Evolutionary conservation across 1,140 invertebrate genomes (phyloP).

Genomic region (Drosophila yakuba): DNA sequence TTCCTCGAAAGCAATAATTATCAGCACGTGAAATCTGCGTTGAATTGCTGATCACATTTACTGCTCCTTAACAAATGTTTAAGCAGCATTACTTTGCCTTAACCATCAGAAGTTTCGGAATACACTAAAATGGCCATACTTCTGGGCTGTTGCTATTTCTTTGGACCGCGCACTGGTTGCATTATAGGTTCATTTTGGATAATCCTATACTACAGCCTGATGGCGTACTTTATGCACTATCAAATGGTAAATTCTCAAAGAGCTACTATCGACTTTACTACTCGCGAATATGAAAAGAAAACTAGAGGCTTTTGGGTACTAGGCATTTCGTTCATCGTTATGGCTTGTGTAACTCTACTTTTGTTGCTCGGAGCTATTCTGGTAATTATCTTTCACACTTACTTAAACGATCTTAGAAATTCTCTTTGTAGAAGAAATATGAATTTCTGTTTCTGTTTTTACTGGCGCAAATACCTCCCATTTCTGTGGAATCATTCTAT

Average conservation of each 20-base stretch:
- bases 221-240: slow-evolving; percentile 8
- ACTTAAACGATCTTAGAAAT: not conserved
- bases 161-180: slow-evolving; percentile 9
- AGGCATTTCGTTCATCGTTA: not conserved
- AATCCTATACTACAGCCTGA: not conserved
- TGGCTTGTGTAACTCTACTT: not conserved
- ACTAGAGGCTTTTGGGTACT: slow-evolving; percentile 12
- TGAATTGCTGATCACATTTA: not conserved
- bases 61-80: not conserved
- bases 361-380: not conserved
- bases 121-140: not conserved
- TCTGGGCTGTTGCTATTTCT: slow-evolving; percentile 14
- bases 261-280: not conserved
- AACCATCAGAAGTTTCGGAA: not conserved
- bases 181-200: not conserved
- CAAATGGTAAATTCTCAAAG: not conserved
- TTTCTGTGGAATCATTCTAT: slow-evolving; percentile 9
- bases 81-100: not conserved
- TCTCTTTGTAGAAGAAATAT: not conserved
- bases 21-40: slow-evolving; percentile 7
- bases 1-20: slow-evolving; percentile 22
- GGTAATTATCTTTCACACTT: not conserved
- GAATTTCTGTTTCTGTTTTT: slow-evolving; percentile 9
- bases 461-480: slow-evolving; percentile 3
- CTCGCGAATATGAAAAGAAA: not conserved